Evolutionary conservation across 2,888 invertebrate genomes (phyloP).

Genomic region (Scaptomyza reducta): DNA sequence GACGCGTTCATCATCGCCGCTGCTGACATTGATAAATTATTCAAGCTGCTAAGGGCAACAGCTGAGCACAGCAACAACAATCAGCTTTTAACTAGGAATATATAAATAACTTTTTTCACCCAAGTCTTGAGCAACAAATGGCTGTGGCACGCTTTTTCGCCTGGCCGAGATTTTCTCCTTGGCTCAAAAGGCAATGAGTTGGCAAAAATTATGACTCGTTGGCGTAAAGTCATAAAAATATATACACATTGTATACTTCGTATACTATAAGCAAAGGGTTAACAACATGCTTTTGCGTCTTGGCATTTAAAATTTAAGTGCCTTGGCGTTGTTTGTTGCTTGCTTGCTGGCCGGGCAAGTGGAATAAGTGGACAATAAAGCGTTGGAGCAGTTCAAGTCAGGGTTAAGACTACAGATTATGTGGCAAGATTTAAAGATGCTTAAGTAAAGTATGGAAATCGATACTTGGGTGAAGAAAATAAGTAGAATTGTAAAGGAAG

Average conservation of each 20-base stretch:
- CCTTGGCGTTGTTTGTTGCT: slow-evolving; percentile 30
- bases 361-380: slow-evolving; percentile 38
- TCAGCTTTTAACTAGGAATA: slow-evolving; percentile 21
- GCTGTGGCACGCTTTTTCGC: slow-evolving; percentile 51
- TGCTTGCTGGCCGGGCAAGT: slow-evolving; percentile 26
- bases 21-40: slow-evolving; percentile 78
- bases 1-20: slow-evolving; percentile 68
- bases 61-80: slow-evolving; percentile 41
- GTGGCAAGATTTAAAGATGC: neutral
- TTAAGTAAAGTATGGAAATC: neutral
- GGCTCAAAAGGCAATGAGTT: slow-evolving; percentile 67
- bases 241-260: slow-evolving; percentile 9
- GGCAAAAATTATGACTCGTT: slow-evolving; percentile 73
- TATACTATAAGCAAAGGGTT: slow-evolving; percentile 35
- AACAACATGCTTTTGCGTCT: slow-evolving; percentile 43
- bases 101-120: neutral
- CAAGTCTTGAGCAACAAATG: slow-evolving; percentile 61
- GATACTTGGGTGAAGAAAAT: neutral
- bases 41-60: slow-evolving; percentile 52
- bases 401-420: neutral
- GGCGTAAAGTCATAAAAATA: slow-evolving; percentile 64
- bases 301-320: slow-evolving; percentile 73
- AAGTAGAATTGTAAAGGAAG: too few species aligned
- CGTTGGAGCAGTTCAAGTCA: slow-evolving; percentile 6
- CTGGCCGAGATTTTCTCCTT: slow-evolving; percentile 59